Conservation (phyloP, 1,140 invertebrate species). For the Pectinophora gossypiella region DNA sequence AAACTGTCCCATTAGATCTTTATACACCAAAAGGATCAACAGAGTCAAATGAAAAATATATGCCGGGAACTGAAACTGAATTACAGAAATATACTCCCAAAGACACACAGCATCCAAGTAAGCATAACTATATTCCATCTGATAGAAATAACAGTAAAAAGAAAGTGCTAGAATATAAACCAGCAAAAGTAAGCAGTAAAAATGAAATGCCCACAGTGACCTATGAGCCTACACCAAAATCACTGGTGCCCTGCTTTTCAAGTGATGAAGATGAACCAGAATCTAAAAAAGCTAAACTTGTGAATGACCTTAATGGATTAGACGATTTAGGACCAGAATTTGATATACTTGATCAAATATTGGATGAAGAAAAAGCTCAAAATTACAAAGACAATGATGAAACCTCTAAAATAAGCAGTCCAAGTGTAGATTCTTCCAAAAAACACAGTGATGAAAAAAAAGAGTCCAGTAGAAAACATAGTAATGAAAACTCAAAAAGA, state of each 20-base stretch:
- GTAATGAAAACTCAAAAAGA: constrained; percentile 18
- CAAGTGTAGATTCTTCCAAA: neutral
- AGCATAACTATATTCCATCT: constrained; percentile 61
- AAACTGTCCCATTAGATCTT: constrained; percentile 44
- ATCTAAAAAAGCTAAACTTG: constrained; percentile 58
- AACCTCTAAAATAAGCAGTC: neutral
- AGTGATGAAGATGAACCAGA: constrained; percentile 71
- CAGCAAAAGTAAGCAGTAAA: constrained; percentile 41
- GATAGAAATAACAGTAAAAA: constrained; percentile 55
- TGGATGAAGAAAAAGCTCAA: constrained; percentile 62
- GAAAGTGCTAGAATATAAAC: constrained; percentile 66
- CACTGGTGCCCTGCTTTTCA: constrained; percentile 65
- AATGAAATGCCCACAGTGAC: constrained; percentile 36
- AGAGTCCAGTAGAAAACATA: neutral
- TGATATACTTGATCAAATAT: constrained; percentile 71
- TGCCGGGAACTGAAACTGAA: constrained; percentile 52
- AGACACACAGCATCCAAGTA: constrained; percentile 37
- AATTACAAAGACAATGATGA: neutral
- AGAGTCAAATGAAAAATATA: constrained; percentile 55
- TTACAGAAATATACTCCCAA: constrained; percentile 55
- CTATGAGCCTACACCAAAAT: constrained; percentile 62
- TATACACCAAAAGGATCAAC: constrained; percentile 56
- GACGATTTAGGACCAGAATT: constrained; percentile 69
- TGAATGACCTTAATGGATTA: constrained; percentile 59
- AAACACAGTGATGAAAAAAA: neutral